A percentile compares a stretch with the other conserved stretches of the same genome.
phyloP scores from a whole-genome alignment of 2,888 invertebrate genomes.

The Volucella bombylans region DNA sequence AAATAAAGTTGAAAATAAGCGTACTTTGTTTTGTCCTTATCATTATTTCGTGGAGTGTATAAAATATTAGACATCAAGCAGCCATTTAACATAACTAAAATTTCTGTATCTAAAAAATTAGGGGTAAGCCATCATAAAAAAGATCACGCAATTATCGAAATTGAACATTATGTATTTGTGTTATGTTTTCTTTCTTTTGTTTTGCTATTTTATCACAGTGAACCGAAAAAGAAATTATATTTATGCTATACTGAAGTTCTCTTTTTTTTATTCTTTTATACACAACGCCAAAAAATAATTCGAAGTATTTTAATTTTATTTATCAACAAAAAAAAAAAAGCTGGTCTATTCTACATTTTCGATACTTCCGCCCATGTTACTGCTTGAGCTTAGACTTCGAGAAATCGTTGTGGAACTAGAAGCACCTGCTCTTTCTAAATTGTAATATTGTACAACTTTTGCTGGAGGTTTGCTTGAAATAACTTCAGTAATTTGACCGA shows the following conservation, averaged over 20 bases:
- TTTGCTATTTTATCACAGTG: constrained; percentile 61
- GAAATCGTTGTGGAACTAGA: constrained; percentile 82
- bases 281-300: constrained; percentile 53
- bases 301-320: constrained; percentile 49
- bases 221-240: constrained; percentile 45
- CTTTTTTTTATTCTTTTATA: constrained; percentile 25
- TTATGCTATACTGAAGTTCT: constrained; percentile 28
- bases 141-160: constrained; percentile 13
- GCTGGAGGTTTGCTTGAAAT: constrained; percentile 81
- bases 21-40: too few relatives aligned
- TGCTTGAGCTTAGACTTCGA: constrained; percentile 80
- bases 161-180: constrained; percentile 34
- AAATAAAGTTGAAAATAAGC: too few relatives aligned
- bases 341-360: constrained; percentile 52
- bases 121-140: background rate
- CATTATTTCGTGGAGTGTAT: too few relatives aligned
- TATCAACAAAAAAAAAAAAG: constrained; percentile 21
- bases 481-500: constrained; percentile 85
- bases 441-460: constrained; percentile 82
- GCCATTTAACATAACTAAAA: too few relatives aligned
- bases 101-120: too few relatives aligned
- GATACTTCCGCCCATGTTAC: constrained; percentile 77
- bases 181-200: too few relatives aligned
- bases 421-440: constrained; percentile 79
- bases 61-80: too few relatives aligned